These are phyloP conservation scores for Drosophila formosana DNA, from an alignment of 2,888 invertebrate species.

Conservation along the genomic window DNA sequence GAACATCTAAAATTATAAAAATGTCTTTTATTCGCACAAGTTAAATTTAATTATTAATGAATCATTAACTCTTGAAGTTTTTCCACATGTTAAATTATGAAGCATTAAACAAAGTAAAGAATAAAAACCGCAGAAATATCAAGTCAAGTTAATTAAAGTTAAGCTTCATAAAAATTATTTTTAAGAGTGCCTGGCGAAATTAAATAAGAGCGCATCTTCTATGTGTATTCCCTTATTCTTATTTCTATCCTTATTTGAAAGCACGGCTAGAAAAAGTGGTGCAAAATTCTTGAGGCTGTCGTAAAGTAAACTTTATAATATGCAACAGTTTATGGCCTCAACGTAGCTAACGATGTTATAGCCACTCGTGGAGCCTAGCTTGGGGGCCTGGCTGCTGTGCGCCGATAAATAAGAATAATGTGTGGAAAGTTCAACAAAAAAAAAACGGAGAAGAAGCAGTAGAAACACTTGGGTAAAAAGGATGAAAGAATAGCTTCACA, in stretches of 20 bases:
- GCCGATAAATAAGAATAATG: conserved; percentile 75
- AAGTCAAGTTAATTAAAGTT: too few species aligned
- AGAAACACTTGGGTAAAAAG: background rate
- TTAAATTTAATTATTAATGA: too few species aligned
- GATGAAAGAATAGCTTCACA: conserved; percentile 27
- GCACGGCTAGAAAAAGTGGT: too few species aligned
- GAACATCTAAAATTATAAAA: too few species aligned
- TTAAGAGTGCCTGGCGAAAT: too few species aligned
- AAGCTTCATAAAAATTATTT: too few species aligned
- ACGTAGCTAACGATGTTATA: conserved; percentile 42
- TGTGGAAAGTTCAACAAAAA: conserved; percentile 41
- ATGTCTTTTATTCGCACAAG: too few species aligned
- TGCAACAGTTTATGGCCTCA: conserved; percentile 58
- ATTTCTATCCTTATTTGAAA: background rate
- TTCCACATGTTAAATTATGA: too few species aligned
- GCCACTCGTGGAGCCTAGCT: conserved; percentile 48
- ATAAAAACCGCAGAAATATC: too few species aligned
- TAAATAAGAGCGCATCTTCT: background rate
- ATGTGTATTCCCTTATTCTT: too few species aligned
- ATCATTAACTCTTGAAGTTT: too few species aligned
- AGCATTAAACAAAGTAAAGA: too few species aligned
- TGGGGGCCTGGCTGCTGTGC: conserved; percentile 36
- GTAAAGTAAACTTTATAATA: conserved; percentile 47
- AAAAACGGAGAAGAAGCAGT: background rate
- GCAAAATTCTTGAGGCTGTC: conserved; percentile 13